phyloP scores from a whole-genome alignment of 1,140 invertebrate genomes.

The Sinella curviseta region DNA sequence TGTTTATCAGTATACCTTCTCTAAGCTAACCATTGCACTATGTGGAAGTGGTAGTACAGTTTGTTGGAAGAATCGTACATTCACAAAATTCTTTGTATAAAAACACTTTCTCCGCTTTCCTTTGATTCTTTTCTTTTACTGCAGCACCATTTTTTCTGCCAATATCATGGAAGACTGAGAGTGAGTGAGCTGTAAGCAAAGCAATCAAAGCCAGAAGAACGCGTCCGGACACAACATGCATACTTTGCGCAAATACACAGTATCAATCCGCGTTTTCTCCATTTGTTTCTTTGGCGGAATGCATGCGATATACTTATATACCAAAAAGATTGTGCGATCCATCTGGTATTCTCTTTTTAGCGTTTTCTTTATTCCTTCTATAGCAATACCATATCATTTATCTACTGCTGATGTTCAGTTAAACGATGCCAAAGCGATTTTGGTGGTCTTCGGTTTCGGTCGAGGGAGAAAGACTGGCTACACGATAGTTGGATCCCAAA shows the following conservation, averaged over 20 bases:
- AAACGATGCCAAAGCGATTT: constrained; percentile 6
- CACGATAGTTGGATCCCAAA: too few relatives aligned
- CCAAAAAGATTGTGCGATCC: constrained; percentile 16
- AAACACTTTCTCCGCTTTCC: background rate
- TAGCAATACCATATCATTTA: too few relatives aligned
- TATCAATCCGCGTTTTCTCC: background rate
- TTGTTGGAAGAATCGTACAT: too few relatives aligned
- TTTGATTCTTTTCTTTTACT: background rate
- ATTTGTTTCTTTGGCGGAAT: background rate
- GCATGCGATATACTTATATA: background rate
- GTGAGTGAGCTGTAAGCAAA: constrained; percentile 12
- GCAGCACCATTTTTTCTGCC: background rate
- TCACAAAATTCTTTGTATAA: too few relatives aligned
- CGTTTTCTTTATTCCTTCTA: too few relatives aligned
- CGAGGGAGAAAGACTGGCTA: too few relatives aligned
- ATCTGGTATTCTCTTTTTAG: constrained; percentile 1
- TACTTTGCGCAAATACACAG: too few relatives aligned
- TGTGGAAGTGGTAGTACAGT: background rate
- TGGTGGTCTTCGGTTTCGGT: too few relatives aligned
- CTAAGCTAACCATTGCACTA: background rate
- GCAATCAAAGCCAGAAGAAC: background rate
- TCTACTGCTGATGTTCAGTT: background rate
- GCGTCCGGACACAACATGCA: background rate
- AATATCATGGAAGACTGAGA: background rate
- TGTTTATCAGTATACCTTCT: too few relatives aligned